Conservation (phyloP, 2,113 vertebrate genomes). For the Sus scrofa region DNA sequence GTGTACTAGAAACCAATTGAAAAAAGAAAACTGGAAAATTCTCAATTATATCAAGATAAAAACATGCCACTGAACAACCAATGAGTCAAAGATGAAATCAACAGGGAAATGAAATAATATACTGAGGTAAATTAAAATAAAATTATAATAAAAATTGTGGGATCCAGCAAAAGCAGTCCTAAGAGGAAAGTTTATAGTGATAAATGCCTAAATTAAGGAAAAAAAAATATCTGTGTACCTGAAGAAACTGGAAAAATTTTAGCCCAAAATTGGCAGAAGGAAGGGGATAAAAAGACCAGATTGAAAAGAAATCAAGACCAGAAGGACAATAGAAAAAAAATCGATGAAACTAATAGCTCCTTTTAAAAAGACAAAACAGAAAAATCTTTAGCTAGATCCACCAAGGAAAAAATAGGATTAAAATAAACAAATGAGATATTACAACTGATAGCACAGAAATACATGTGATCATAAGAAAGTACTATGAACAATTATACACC, state of each 20-base stretch:
- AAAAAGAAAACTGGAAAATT: neutral
- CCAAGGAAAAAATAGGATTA: neutral
- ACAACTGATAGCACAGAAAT: neutral
- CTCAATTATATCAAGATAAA: neutral
- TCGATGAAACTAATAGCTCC: neutral
- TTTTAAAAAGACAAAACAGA: neutral
- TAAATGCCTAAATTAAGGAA: neutral
- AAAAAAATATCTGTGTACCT: neutral
- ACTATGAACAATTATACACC: neutral
- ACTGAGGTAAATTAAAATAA: neutral
- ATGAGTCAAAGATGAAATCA: neutral
- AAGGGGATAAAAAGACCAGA: neutral
- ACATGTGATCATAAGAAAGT: neutral
- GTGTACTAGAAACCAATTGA: neutral
- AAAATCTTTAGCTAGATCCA: neutral
- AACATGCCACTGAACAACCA: neutral
- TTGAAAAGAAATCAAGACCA: neutral
- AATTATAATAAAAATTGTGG: neutral
- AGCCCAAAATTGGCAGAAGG: neutral
- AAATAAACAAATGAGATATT: neutral
- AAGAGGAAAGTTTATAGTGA: neutral
- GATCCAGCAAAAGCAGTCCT: neutral
- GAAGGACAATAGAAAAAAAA: neutral
- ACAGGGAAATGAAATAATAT: neutral
- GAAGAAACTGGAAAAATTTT: neutral